Evolutionary conservation across 2,888 invertebrate genomes (phyloP), one percentile per base, ranked within the genome.

Genomic region (Lasioglossum marginatum): DNA sequence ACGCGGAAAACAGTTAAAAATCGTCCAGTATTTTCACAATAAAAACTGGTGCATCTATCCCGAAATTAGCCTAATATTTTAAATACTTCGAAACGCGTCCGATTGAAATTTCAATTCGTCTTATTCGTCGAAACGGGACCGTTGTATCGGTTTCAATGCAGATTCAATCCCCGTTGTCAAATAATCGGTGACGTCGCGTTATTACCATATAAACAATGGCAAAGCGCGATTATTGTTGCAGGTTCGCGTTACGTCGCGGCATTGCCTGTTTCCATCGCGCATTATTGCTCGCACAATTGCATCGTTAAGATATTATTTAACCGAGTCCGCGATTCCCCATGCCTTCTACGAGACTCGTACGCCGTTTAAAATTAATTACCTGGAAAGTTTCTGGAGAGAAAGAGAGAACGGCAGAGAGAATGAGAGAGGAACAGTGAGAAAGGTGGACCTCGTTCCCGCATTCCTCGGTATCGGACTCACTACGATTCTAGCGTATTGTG

Each of bases 301-400:
- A 85, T 86, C 85, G 77, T 85, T 86, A 85, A 85, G 80, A 85
- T 80, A 85, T 77, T 80, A 75, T 80, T 84, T 84, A 84, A 79
- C 79, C 79, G 57, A 66, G 74, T 27, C 71, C 66, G 52, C 52
- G 83, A 81, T 77, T 37, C 77, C 63, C 48, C 48, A 34, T 23
- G 40, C 40, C 57, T 40, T 40, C 37, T 52, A 37, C 77, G 48
- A 27, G 52, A 10, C 66, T 73, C 63, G 72, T 68, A 68, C 68
- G 73, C 79, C 81, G 71, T 80, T 83, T 83, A 80, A 76, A 83
- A 83, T 83, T 83, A 83, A 83, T 80, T 83, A 83, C 72, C 83
- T 80, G 84, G 84, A 85, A 85, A 79, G 75, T 85, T 85, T 85
- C 85, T 66, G 66, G 66, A 71, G n/a, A 34, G 23, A 34, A 19